Percentiles rank a stretch among this genome's conserved stretches.
Conservation (phyloP, 2,113 vertebrate genomes). For the Dryoscopus gambensis region DNA sequence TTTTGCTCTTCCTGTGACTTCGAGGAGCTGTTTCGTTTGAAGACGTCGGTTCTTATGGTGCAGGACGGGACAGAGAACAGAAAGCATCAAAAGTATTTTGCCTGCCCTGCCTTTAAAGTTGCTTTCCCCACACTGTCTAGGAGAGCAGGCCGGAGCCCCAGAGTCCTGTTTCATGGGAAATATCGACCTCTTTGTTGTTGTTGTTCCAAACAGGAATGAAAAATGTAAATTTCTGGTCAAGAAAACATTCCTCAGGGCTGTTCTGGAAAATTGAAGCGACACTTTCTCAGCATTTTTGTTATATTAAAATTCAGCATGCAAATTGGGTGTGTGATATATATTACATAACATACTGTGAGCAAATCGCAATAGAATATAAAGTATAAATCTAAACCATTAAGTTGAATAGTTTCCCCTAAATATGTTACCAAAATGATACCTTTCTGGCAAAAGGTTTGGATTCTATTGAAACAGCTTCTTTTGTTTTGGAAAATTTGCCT, state of each 20-base stretch:
- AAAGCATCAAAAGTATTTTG: neutral
- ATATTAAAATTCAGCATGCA: slow-evolving; percentile 34
- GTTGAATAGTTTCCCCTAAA: neutral
- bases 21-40: slow-evolving; percentile 23
- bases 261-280: slow-evolving; percentile 58
- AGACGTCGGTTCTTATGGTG: neutral
- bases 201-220: slow-evolving; percentile 55
- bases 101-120: neutral
- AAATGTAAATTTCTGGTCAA: slow-evolving; percentile 64
- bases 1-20: slow-evolving; percentile 36
- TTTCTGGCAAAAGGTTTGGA: slow-evolving; percentile 15
- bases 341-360: neutral
- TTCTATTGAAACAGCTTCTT: neutral
- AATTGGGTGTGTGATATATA: slow-evolving; percentile 2
- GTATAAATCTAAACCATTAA: neutral
- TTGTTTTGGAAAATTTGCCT: slow-evolving; percentile 40
- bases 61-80: neutral
- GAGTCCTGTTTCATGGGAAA: slow-evolving; percentile 25
- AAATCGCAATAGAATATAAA: neutral
- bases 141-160: neutral
- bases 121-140: neutral
- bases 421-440: neutral
- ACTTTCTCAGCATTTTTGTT: slow-evolving; percentile 50
- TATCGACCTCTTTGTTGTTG: slow-evolving; percentile 48
- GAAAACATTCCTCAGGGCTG: slow-evolving; percentile 47